These are phyloP conservation scores for Trachelipus rathkii DNA, from an alignment of 1,140 invertebrate species.

Conservation along the genomic window DNA sequence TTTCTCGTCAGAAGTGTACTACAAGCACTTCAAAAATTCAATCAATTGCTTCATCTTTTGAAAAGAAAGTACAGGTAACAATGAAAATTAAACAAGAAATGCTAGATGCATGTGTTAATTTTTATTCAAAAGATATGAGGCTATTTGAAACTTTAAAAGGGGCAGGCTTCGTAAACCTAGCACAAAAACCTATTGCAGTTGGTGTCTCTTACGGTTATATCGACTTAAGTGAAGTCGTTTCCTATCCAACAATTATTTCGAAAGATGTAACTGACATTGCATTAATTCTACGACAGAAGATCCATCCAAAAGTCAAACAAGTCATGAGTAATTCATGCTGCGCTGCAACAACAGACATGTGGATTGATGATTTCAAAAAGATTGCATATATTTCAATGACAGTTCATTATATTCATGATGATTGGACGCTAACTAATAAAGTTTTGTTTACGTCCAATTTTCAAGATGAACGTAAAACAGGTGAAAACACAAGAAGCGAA, in stretches of 20 bases:
- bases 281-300: background rate
- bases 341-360: background rate
- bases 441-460: constrained; percentile 7
- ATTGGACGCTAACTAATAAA: background rate
- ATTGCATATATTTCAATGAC: background rate
- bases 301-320: background rate
- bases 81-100: background rate
- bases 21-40: too few species aligned
- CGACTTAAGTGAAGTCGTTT: background rate
- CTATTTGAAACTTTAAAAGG: background rate
- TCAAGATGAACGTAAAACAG: background rate
- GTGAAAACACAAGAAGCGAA: background rate
- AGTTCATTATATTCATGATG: background rate
- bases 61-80: too few species aligned
- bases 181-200: background rate
- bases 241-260: background rate
- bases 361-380: background rate
- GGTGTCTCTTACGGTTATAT: background rate
- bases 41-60: too few species aligned
- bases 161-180: background rate
- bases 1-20: too few species aligned
- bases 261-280: background rate
- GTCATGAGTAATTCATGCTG: background rate
- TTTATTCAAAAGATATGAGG: background rate
- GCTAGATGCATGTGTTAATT: background rate